These are phyloP conservation scores for Ochlodes sylvanus DNA, from an alignment of 2,888 invertebrate genomes.

Conservation along the genomic window DNA sequence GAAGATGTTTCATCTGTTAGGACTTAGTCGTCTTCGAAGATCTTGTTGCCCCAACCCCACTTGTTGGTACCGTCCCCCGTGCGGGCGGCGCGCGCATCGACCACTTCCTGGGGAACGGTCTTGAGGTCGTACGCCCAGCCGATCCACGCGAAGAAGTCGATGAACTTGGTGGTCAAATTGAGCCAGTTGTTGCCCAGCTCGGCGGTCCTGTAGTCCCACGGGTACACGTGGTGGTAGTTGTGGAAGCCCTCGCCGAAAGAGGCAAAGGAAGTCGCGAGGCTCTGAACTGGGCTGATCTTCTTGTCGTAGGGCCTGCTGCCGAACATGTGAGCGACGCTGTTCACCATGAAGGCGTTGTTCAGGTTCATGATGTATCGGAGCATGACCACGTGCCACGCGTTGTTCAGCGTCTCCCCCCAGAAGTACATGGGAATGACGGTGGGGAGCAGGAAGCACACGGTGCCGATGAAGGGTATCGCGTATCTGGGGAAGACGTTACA, in stretches of 20 bases:
- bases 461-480: conserved; percentile 86
- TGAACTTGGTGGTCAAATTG: conserved; percentile 56
- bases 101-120: conserved; percentile 48
- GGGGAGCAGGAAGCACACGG: conserved; percentile 77
- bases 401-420: conserved; percentile 82
- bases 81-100: conserved; percentile 45
- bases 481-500: conserved; percentile 61
- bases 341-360: conserved; percentile 86
- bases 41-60: conserved; percentile 44
- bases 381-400: conserved; percentile 65
- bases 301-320: conserved; percentile 76
- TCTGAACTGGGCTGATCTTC: conserved; percentile 52
- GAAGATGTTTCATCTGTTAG: background rate
- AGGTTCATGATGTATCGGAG: conserved; percentile 84
- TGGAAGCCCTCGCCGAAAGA: conserved; percentile 63
- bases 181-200: conserved; percentile 54
- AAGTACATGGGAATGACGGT: conserved; percentile 77
- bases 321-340: conserved; percentile 86
- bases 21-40: background rate
- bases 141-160: conserved; percentile 59
- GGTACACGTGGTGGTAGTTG: conserved; percentile 64
- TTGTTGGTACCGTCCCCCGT: conserved; percentile 55
- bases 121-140: conserved; percentile 68
- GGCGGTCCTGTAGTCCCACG: conserved; percentile 60
- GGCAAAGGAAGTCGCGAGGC: conserved; percentile 47